Evolutionary conservation across 2,113 vertebrate species (phyloP).

Genomic region (Eidolon helvum): DNA sequence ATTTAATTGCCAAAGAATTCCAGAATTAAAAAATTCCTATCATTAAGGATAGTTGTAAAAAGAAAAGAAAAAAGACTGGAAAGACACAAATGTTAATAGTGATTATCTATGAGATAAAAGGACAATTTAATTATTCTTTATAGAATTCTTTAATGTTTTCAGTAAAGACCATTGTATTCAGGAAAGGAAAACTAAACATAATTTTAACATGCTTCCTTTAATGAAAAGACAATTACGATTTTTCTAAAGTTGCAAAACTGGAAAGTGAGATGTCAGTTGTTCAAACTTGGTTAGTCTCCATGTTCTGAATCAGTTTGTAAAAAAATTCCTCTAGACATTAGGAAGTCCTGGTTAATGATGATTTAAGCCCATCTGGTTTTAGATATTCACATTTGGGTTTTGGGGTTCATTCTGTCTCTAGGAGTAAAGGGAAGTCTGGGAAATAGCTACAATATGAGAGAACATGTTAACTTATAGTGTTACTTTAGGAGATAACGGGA

Average conservation of each 20-base stretch:
- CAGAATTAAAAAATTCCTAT: not conserved
- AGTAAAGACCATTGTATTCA: not conserved
- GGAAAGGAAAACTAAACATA: not conserved
- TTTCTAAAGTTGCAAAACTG: not conserved
- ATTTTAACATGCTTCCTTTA: not conserved
- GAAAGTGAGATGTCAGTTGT: not conserved
- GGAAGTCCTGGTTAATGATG: not conserved
- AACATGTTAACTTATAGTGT: not conserved
- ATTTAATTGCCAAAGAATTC: not conserved
- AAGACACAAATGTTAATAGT: not conserved
- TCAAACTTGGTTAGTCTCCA: not conserved
- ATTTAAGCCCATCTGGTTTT: not conserved
- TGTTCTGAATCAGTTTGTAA: not conserved
- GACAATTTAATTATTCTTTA: not conserved
- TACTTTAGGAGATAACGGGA: not conserved
- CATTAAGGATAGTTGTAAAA: not conserved
- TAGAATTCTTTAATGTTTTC: not conserved
- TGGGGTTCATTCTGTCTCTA: not conserved
- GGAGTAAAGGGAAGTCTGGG: not conserved
- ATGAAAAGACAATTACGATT: not conserved
- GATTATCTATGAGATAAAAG: not conserved
- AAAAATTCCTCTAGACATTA: not conserved
- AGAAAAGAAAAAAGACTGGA: not conserved
- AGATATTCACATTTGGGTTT: not conserved
- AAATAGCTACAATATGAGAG: not conserved